Conservation (phyloP, 1,140 invertebrate genomes). For the Listronotus bonariensis region DNA sequence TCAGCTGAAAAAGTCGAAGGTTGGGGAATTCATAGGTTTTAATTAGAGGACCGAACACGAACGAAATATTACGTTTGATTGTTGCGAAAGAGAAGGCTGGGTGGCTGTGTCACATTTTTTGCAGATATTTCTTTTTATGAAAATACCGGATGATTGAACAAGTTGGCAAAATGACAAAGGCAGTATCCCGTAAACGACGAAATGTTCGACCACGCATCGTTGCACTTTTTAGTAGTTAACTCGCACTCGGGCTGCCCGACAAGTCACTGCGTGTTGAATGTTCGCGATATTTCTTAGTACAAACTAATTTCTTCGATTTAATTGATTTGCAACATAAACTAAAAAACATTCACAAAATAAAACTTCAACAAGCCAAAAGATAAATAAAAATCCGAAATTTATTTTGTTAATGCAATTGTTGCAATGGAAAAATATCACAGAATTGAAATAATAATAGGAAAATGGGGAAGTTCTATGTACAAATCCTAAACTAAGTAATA, state of each 20-base stretch:
- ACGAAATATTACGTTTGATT: too few species aligned
- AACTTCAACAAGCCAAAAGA: constrained; percentile 17
- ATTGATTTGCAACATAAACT: constrained; percentile 22
- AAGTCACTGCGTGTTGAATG: neutral
- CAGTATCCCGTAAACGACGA: too few species aligned
- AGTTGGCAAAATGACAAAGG: too few species aligned
- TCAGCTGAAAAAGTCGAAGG: too few species aligned
- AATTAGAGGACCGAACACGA: too few species aligned
- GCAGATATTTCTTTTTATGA: too few species aligned
- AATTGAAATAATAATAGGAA: constrained; percentile 7
- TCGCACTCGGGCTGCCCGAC: neutral
- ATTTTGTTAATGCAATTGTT: constrained; percentile 11
- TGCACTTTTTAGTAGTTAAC: too few species aligned
- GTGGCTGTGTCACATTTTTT: too few species aligned
- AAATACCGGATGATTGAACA: too few species aligned
- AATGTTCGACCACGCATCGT: too few species aligned
- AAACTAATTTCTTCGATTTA: neutral
- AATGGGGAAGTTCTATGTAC: constrained; percentile 5
- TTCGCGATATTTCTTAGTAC: neutral
- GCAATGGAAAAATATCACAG: constrained; percentile 34
- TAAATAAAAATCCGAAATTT: constrained; percentile 7
- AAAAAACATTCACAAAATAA: constrained; percentile 42
- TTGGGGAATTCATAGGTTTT: too few species aligned
- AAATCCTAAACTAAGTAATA: constrained; percentile 7
- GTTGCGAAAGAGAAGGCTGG: too few species aligned